Evolutionary conservation across 2,888 invertebrate species (phyloP), one percentile per base, ranked within the genome.

Genomic region (Agriopis aurantiaria): DNA sequence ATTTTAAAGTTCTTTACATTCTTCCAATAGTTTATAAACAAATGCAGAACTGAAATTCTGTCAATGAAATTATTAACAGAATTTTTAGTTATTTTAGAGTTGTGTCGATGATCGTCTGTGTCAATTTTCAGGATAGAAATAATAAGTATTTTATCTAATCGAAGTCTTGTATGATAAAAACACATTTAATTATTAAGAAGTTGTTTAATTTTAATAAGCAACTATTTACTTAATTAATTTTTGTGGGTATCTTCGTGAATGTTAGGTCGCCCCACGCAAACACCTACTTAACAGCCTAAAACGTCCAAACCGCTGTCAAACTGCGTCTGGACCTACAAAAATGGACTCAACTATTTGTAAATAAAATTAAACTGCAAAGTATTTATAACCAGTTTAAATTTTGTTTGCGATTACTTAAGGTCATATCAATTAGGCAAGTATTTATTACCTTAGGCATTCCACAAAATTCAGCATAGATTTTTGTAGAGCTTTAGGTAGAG

Each of bases 271-370:
- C 75, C 76, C 69, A 75, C 76, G 60, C 68, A 43, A 40, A 66
- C 74, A 55, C 77, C 77, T 68, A 77, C 76, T 58, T 65, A 12
- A 51, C 41, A 33, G 33, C 60, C 55, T 10, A 65, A 74, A 71
- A 66, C 43, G 65, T 43, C 41, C 64, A 48, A 74, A 12, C 3
- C 52, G 57, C 67, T 64, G 67, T 68, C 72, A 66, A 69, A 60
- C 49, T 64, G 58, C 51, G 51, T 61, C 57, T 57, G 56, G 53
- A 63, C 64, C 45, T 70, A 72, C 70, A 45, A 71, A 74, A 73
- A 71, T 67, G 67, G 70, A 62, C 61, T 66, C 61, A 65, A 60
- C 74, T 68, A 74, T 74, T 70, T 69, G 60, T 59, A 59, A 59
- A 48, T 49, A 14, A 40, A 70, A 64, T 45, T 56, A 58, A 72